phyloP scores from a whole-genome alignment of 2,797 vertebrate species.

The Serranus cabrilla region DNA sequence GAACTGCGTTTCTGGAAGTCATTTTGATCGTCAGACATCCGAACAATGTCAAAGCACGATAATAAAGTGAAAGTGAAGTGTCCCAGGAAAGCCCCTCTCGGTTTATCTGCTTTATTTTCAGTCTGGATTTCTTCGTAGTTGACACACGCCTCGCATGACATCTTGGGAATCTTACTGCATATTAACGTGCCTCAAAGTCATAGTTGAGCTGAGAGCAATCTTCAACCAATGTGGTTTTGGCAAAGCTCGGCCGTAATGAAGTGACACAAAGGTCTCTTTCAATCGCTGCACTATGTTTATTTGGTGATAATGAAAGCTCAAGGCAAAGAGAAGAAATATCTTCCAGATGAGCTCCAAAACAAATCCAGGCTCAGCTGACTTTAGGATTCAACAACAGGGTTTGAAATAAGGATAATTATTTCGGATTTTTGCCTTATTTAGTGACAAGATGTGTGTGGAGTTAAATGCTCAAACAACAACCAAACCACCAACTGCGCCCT shows the following conservation, averaged over 20 bases:
- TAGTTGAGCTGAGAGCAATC: not conserved
- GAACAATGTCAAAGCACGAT: not conserved
- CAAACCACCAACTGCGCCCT: conserved; percentile 34
- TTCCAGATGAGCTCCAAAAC: conserved; percentile 3
- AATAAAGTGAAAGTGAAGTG: not conserved
- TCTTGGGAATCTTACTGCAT: conserved; percentile 7
- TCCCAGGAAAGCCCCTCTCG: conserved; percentile 3
- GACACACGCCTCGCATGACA: conserved; percentile 7
- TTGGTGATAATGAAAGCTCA: conserved; percentile 16
- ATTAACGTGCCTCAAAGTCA: not conserved
- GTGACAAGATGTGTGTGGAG: conserved; percentile 32
- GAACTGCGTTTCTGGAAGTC: not conserved
- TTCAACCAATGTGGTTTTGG: conserved; percentile 29
- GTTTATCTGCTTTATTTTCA: conserved; percentile 12
- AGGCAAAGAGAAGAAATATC: conserved; percentile 8
- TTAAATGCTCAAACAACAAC: conserved; percentile 44
- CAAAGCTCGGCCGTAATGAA: conserved; percentile 23
- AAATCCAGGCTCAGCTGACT: conserved; percentile 15
- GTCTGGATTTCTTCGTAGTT: not conserved
- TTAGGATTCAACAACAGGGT: not conserved
- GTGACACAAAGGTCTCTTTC: conserved; percentile 20
- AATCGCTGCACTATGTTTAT: conserved; percentile 25
- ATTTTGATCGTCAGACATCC: conserved; percentile 10
- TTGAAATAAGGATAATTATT: conserved; percentile 3
- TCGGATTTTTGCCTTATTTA: not conserved